Conservation (phyloP, 2,113 vertebrate species). For the Crotalus horridus region DNA sequence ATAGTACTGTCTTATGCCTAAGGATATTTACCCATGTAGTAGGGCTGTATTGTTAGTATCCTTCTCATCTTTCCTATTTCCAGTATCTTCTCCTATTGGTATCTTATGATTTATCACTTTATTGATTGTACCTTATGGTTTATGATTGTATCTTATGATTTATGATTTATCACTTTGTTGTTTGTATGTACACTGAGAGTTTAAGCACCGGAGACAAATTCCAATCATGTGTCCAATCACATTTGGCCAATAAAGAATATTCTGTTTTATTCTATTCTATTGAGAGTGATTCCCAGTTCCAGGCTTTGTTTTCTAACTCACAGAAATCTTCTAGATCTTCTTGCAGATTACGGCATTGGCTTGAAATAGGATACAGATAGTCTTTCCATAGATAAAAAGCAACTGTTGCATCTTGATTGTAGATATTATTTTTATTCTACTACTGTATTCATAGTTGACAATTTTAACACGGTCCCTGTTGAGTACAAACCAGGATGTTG, state of each 20-base stretch:
- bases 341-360: not conserved
- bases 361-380: not conserved
- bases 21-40: not conserved
- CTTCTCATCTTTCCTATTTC: not conserved
- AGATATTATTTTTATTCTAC: constrained; percentile 31
- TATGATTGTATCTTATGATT: too few relatives aligned
- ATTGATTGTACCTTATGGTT: too few relatives aligned
- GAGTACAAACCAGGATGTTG: constrained; percentile 22
- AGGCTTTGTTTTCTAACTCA: not conserved
- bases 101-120: too few relatives aligned
- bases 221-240: not conserved
- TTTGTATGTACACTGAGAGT: not conserved
- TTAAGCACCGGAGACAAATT: not conserved
- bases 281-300: not conserved
- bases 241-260: not conserved
- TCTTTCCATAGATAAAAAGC: not conserved
- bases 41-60: not conserved
- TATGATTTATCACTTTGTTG: not conserved
- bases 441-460: constrained; percentile 35
- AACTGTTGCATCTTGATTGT: not conserved
- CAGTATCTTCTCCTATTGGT: not conserved
- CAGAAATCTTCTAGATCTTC: not conserved
- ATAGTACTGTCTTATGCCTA: not conserved
- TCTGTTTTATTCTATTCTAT: not conserved
- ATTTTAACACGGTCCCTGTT: constrained; percentile 37